Evolutionary conservation across 2,888 invertebrate genomes (phyloP).

Genomic region (Pachymerium ferrugineum): DNA sequence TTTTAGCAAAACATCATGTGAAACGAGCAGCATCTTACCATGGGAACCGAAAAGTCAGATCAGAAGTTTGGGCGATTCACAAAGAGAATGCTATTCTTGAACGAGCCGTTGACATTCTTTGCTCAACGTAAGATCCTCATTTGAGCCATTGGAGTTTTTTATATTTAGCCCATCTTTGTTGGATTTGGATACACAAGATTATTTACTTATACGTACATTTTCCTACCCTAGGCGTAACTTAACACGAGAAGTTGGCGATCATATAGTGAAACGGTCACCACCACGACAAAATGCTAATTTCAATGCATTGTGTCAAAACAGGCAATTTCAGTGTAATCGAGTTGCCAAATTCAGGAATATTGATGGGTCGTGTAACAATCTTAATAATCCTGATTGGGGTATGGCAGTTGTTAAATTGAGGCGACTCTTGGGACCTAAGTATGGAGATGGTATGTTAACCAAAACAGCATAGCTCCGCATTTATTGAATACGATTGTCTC

Average conservation of each 20-base stretch:
- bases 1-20: too few relatives aligned
- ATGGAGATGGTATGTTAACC: slow-evolving; percentile 35
- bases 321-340: neutral
- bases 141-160: too few relatives aligned
- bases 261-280: neutral
- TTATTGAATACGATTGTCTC: neutral
- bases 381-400: slow-evolving; percentile 35
- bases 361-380: slow-evolving; percentile 36
- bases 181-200: too few relatives aligned
- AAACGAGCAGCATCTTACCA: too few relatives aligned
- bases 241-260: neutral
- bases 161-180: too few relatives aligned
- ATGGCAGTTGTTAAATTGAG: slow-evolving; percentile 31
- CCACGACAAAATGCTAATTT: neutral
- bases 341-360: slow-evolving; percentile 34
- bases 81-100: neutral
- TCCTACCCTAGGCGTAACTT: neutral
- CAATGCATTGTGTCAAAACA: neutral
- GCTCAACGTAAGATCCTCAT: neutral
- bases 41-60: slow-evolving; percentile 50
- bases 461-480: too few relatives aligned
- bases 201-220: too few relatives aligned
- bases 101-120: neutral
- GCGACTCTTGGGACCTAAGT: slow-evolving; percentile 32
- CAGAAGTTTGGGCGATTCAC: neutral